Base-by-base conservation (phyloP, 2,113 vertebrate genomes). In the Engystomops pustulosus region DNA sequence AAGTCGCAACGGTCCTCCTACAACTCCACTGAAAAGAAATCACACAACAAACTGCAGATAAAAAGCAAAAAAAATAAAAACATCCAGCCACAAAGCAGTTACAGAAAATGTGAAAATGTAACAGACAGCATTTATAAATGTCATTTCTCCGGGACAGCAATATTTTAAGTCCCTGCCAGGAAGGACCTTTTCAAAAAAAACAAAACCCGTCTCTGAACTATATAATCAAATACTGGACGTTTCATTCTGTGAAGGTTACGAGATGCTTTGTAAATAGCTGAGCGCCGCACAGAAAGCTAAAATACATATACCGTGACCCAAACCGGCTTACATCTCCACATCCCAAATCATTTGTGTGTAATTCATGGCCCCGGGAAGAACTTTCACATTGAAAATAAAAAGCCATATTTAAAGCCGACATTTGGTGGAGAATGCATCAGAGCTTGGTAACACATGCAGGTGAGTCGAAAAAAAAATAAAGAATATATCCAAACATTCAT, bases 181-280 rank as follows among this genome's bases (percentile, higher is more conserved):
- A 80, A 69, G 30, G 79, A 69, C 79, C 79, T 80, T 80, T 80
- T 80, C 62, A 47, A 51, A 80, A 68, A 67, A 75, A 12, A 30
- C 38, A 67, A 80, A 55, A 34, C n/a, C 10, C 10, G n/a, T 79
- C 53, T 79, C n/a, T 79, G 77, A 79, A 47, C 60, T 69, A 20
- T 67, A 51, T 49, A 67, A 65, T 67, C 53, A 79, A 79, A 79
- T 32, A 36, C 34, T 44, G 36, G 36, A 79, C 23, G 14, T 68
- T 69, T 68, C 41, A 49, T 23, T 47, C 17, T 69, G 62, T 51
- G 79, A 80, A 80, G 79, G 60, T 80, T 80, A 68, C 15, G 44
- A 45, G 23, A 30, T 49, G 60, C 5, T 69, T 30, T 80, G 79
- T 69, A 67, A 79, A 80, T 41, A 45, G 15, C 23, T n/a, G 36